phyloP scores from a whole-genome alignment of 2,888 invertebrate genomes.

The Masnerella sp. region DNA sequence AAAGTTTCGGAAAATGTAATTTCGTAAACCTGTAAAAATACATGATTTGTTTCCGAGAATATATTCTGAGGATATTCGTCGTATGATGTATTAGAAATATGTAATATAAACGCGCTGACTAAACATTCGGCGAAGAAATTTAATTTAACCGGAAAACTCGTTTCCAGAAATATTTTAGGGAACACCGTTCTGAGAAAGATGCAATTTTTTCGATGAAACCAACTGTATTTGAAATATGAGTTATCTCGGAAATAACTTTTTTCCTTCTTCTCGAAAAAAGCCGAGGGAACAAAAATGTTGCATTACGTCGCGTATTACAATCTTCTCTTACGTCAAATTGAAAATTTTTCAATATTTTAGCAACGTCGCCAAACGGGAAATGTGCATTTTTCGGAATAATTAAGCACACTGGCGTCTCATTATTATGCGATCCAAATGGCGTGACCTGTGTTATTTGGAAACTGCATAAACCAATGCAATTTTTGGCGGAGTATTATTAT shows the following conservation, averaged over 20 bases:
- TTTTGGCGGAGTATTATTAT: conserved; percentile 3
- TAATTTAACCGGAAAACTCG: conserved; percentile 22
- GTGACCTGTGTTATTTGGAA: neutral
- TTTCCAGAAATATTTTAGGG: conserved; percentile 15
- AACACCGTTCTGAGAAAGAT: conserved; percentile 15
- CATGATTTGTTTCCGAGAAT: no score
- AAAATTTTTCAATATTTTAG: conserved; percentile 27
- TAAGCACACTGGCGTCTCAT: conserved; percentile 13
- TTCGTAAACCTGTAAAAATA: no score
- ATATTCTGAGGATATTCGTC: no score
- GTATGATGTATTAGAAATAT: no score
- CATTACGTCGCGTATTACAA: conserved; percentile 27
- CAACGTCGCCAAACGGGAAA: neutral
- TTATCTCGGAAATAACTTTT: conserved; percentile 37
- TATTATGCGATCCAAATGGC: conserved; percentile 2
- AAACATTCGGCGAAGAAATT: no score
- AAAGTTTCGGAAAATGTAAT: no score
- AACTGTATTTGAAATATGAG: conserved; percentile 44
- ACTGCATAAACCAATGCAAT: neutral
- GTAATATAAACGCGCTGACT: no score
- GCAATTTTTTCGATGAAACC: conserved; percentile 42
- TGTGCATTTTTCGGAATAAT: conserved; percentile 15
- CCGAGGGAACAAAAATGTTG: conserved; percentile 26
- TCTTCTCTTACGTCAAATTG: conserved; percentile 28
- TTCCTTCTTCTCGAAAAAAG: conserved; percentile 23